These are phyloP conservation scores for Strigamia crassipes DNA, from an alignment of 2,888 invertebrate species.

Conservation along the genomic window DNA sequence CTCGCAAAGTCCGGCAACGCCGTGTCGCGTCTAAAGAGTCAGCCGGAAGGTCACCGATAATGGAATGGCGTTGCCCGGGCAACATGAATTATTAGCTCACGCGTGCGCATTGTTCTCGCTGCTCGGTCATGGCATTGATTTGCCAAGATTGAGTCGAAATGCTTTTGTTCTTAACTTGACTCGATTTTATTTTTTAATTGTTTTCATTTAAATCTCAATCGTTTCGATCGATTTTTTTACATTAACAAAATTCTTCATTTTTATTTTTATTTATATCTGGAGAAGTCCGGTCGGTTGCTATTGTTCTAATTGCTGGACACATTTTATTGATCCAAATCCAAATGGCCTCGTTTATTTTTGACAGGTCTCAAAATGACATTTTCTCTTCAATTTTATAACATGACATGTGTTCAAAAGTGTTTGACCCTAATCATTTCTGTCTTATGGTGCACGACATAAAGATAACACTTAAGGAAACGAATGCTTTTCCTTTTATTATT, in stretches of 20 bases:
- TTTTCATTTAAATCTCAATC: neutral
- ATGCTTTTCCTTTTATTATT: neutral
- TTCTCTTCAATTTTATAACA: constrained; percentile 32
- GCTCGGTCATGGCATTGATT: constrained; percentile 42
- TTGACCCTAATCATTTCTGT: constrained; percentile 27
- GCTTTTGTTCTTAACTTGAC: constrained; percentile 36
- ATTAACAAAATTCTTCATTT: no score
- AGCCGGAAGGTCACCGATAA: constrained; percentile 42
- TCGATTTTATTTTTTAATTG: neutral
- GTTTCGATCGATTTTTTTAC: no score
- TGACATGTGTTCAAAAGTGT: constrained; percentile 31
- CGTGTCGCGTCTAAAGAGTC: constrained; percentile 42
- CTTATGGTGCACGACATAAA: constrained; percentile 8
- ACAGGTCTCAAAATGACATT: constrained; percentile 33
- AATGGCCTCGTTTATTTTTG: constrained; percentile 33
- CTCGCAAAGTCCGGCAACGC: constrained; percentile 40
- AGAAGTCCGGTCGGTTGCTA: neutral
- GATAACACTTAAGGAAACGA: neutral
- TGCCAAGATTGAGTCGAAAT: constrained; percentile 36
- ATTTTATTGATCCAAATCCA: constrained; percentile 36
- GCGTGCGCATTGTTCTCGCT: constrained; percentile 38
- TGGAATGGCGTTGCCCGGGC: constrained; percentile 42
- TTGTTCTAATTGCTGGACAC: constrained; percentile 35
- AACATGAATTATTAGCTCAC: constrained; percentile 42
- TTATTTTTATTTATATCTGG: neutral